Base-by-base conservation (phyloP, 2,797 vertebrate species). In the Clarias platycephalus region DNA sequence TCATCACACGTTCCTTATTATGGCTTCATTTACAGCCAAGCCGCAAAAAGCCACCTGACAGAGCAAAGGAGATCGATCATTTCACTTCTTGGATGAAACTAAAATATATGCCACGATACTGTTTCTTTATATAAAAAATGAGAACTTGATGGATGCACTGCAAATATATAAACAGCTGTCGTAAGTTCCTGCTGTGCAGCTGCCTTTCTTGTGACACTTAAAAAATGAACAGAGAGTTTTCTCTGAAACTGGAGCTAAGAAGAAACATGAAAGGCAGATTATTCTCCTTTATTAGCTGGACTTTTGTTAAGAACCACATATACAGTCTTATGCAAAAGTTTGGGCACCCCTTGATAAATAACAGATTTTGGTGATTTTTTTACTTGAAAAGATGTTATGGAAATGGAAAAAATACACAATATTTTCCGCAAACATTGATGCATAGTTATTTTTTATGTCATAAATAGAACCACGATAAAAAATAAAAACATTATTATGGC, bases 1-100 rank as follows among this genome's bases (percentile, higher is more conserved):
- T 80, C 40, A 80, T 80, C 78, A 67, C 26, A 24, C 40, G 26
- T 66, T 66, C 40, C 20, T 80, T 67, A 80, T 53, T 80, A 66
- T 20, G 62, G 24, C 60, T 80, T 67, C 40, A 22, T 80, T 80
- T 66, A 15, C n/a, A 80, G 40, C 40, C 18, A 2, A 31, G 78
- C 9, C 44, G 4, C 78, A 66, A 49, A 64, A 79, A 26, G 58
- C 31, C 58, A 40, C 57, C 34, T 44, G 78, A 80, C 62, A 66
- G 24, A 80, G 62, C 62, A 49, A 66, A 53, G 62, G 13, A 37
- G 31, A 18, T 64, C n/a, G 16, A 60, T 78, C 22, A 7, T 40
- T 78, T n/a, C 31, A 44, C 6, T 16, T 37, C 28, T 58, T 34
- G 4, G 5, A 12, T 4, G 16, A 62, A 44, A 34, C 24, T 16